A percentile compares a stretch with the other conserved stretches of the same genome.
phyloP scores from a whole-genome alignment of 2,888 invertebrate genomes.

The Spodoptera littoralis region DNA sequence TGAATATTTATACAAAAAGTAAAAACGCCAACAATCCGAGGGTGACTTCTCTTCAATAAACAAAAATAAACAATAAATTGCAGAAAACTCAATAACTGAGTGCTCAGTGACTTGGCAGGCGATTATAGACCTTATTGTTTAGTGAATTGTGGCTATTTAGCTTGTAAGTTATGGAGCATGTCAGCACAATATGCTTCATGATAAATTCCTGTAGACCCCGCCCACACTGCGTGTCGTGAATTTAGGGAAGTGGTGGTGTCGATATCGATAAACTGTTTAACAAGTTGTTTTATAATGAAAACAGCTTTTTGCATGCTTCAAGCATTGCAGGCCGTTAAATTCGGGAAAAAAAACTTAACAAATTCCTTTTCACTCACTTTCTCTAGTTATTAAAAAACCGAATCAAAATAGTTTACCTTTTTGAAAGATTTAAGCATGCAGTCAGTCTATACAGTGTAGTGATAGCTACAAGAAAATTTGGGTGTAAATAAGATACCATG shows the following conservation, averaged over 20 bases:
- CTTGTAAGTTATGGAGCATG: slow-evolving; percentile 60
- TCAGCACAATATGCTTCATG: slow-evolving; percentile 79
- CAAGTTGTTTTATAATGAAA: too few relatives aligned
- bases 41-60: neutral
- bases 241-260: slow-evolving; percentile 58
- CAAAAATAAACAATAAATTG: neutral
- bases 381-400: too few relatives aligned
- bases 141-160: slow-evolving; percentile 46
- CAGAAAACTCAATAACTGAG: neutral
- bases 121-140: slow-evolving; percentile 54
- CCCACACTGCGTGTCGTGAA: slow-evolving; percentile 57
- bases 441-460: too few relatives aligned
- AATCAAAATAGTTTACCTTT: too few relatives aligned
- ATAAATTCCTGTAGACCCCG: slow-evolving; percentile 81
- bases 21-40: neutral
- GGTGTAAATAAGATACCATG: too few relatives aligned
- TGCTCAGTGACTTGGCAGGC: slow-evolving; percentile 10
- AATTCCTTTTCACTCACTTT: too few relatives aligned
- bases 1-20: too few relatives aligned
- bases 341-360: too few relatives aligned
- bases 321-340: too few relatives aligned
- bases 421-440: too few relatives aligned
- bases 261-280: slow-evolving; percentile 24
- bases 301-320: too few relatives aligned
- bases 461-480: too few relatives aligned